Evolutionary conservation across 2,113 vertebrate species (phyloP).

Genomic region (Strigops habroptila): DNA sequence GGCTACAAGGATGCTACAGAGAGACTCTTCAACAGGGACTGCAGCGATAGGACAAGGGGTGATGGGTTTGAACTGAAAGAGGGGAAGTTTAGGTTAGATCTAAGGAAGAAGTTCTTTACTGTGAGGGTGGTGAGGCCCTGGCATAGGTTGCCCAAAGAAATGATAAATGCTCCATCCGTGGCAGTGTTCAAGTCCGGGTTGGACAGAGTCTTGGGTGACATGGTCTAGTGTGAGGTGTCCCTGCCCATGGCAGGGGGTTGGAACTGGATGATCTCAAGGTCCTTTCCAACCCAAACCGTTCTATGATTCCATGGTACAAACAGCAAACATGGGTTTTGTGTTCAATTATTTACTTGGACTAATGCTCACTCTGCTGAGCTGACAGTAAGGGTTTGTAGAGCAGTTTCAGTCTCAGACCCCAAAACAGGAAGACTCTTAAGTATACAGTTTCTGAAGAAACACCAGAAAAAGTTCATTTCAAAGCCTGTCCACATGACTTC

Average conservation of each 20-base stretch:
- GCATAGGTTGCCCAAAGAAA: too few species aligned
- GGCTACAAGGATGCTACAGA: background rate
- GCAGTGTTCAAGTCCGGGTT: background rate
- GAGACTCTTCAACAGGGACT: background rate
- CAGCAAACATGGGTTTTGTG: background rate
- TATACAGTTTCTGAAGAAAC: background rate
- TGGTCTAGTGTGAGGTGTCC: background rate
- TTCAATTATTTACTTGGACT: background rate
- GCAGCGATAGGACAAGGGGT: background rate
- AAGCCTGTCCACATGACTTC: background rate
- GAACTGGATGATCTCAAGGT: background rate
- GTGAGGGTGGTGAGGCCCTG: background rate
- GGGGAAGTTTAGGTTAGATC: background rate
- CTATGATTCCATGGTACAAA: background rate
- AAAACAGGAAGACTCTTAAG: background rate
- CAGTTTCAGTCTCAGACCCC: background rate
- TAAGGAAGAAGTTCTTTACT: background rate
- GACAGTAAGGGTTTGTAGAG: background rate
- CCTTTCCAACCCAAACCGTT: background rate
- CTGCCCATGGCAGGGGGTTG: background rate
- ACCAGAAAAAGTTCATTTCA: background rate
- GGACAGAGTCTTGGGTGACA: background rate
- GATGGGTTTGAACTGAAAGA: background rate
- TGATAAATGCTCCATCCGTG: background rate
- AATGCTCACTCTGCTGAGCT: background rate